Conservation (phyloP, 1,140 invertebrate species). For the Drosophila sp. region DNA sequence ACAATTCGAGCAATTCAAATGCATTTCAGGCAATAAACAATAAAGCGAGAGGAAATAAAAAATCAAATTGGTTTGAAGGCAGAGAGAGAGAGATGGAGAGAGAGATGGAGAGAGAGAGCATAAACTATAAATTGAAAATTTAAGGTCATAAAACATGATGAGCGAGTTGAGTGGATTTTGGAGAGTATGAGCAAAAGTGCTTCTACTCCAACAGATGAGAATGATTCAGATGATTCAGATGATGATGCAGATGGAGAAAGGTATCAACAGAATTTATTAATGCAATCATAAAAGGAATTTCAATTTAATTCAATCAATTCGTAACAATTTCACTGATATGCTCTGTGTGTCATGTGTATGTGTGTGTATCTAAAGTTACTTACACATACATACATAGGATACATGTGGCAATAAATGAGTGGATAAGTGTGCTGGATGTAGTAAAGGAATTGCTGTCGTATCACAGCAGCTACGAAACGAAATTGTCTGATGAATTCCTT, state of each 20-base stretch:
- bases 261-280: slow-evolving; percentile 60
- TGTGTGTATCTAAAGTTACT: neutral
- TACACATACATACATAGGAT: neutral
- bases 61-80: no score
- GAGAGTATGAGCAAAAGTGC: slow-evolving; percentile 11
- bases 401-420: slow-evolving; percentile 33
- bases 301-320: slow-evolving; percentile 79
- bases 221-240: neutral
- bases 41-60: slow-evolving; percentile 7
- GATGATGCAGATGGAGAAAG: slow-evolving; percentile 10
- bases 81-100: neutral
- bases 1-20: slow-evolving; percentile 27
- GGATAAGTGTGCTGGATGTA: slow-evolving; percentile 18
- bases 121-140: slow-evolving; percentile 63
- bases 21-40: slow-evolving; percentile 49
- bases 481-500: slow-evolving; percentile 78
- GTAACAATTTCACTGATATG: slow-evolving; percentile 18
- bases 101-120: slow-evolving; percentile 25
- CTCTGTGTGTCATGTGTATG: neutral
- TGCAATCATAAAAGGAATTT: slow-evolving; percentile 74
- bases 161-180: slow-evolving; percentile 3
- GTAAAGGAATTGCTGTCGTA: slow-evolving; percentile 45
- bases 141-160: slow-evolving; percentile 56
- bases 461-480: slow-evolving; percentile 29
- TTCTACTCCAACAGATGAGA: neutral